phyloP scores from a whole-genome alignment of 2,113 vertebrate genomes.

The Nematolebias whitei region DNA sequence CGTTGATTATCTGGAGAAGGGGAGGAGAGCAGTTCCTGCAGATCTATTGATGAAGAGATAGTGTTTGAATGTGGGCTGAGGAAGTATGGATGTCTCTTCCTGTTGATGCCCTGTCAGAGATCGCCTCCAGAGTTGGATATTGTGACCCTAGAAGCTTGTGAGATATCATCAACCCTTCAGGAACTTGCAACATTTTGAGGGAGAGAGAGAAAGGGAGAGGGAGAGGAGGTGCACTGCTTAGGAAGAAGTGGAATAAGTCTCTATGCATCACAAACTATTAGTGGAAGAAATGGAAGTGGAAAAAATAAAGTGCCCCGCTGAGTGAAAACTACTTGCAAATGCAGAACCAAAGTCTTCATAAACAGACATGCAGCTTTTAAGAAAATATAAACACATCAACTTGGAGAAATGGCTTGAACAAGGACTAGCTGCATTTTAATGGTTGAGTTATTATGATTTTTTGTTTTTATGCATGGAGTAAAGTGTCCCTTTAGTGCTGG shows the following conservation, averaged over 20 bases:
- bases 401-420: constrained; percentile 45
- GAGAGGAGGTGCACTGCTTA: constrained; percentile 30
- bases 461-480: constrained; percentile 54
- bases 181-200: constrained; percentile 34
- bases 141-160: constrained; percentile 48
- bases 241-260: constrained; percentile 36
- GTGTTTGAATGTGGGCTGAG: constrained; percentile 39
- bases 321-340: constrained; percentile 51
- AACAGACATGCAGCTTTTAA: constrained; percentile 43
- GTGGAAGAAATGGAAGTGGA: constrained; percentile 37
- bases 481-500: constrained; percentile 60
- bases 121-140: constrained; percentile 56
- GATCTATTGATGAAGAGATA: constrained; percentile 62
- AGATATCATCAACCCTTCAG: constrained; percentile 51
- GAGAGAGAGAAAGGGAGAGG: too few relatives aligned
- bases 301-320: constrained; percentile 50
- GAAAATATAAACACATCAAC: constrained; percentile 60
- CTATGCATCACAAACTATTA: constrained; percentile 38
- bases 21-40: constrained; percentile 47
- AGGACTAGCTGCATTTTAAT: constrained; percentile 58
- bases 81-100: constrained; percentile 54
- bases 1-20: constrained; percentile 21
- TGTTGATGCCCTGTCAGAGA: constrained; percentile 55
- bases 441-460: constrained; percentile 62
- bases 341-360: constrained; percentile 52